Evolutionary conservation across 2,888 invertebrate species (phyloP).

Genomic region (Cephus pulcher): DNA sequence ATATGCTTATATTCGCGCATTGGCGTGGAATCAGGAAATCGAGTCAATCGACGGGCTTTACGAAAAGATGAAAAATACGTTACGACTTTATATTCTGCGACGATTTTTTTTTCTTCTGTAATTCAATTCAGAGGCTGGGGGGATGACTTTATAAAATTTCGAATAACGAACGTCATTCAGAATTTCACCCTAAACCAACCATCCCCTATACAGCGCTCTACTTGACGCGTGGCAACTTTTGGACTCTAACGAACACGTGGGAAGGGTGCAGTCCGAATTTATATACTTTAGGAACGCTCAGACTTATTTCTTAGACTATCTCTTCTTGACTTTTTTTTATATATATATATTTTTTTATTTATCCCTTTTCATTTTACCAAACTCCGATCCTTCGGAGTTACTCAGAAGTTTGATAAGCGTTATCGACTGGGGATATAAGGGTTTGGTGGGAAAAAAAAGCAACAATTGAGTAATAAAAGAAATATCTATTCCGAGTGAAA

Average conservation of each 20-base stretch:
- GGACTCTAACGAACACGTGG: background rate
- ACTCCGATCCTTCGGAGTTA: background rate
- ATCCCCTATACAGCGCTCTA: background rate
- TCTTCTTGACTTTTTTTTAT: background rate
- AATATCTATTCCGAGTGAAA: background rate
- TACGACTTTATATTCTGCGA: background rate
- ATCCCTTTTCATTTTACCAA: background rate
- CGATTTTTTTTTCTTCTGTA: background rate
- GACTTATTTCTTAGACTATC: background rate
- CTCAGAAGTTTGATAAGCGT: background rate
- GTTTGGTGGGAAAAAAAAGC: background rate
- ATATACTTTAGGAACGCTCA: background rate
- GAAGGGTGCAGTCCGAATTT: background rate
- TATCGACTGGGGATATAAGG: background rate
- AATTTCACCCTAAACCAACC: background rate
- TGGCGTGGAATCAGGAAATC: background rate
- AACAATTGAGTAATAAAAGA: background rate
- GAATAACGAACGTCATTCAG: background rate
- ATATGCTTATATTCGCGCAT: background rate
- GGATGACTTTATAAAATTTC: background rate
- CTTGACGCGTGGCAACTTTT: background rate
- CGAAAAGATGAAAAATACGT: too few relatives aligned
- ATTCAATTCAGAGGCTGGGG: background rate
- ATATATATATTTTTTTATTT: background rate
- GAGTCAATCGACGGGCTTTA: too few relatives aligned